Base-by-base conservation (phyloP, 2,113 vertebrate genomes). In the Gobius niger region DNA sequence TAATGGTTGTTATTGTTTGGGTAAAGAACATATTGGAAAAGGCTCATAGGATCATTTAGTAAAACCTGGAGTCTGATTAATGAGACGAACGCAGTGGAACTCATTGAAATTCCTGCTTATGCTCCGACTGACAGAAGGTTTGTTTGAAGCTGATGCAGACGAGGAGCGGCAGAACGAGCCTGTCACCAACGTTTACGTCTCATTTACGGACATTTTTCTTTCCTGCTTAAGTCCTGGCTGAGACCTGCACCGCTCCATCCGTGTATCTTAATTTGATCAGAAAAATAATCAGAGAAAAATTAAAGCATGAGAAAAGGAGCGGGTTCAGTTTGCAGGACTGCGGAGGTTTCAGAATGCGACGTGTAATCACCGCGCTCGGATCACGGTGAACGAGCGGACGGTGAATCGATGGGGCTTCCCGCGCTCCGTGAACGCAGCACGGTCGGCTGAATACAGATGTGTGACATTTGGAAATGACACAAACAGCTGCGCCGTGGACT, bases 401-500 rank as follows among this genome's bases (percentile, higher is more conserved):
- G 14, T 13, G 15, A 13, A 15, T 50, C 14, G 49, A 50, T 50
- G 49, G n/a, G 24, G 10, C 18, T 54, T 54, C 18, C 19, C 16
- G 9, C 52, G 52, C 52, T 53, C 24, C 24, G 3, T 34, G 5
- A 2, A 34, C 24, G 3, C 52, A 18, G 18, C 12, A 16, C 10
- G 18, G 52, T 54, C 52, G 18, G 24, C 52, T 54, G 52, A 54
- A 54, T 54, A 54, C 52, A 24, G 52, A 54, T 54, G 52, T 54
- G 52, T 54, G 52, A 54, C 52, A 54, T 54, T 54, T 54, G 18
- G 18, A 54, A 54, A 16, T 54, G 52, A 24, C 52, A 54, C 52
- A 54, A 24, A 54, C 52, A 54, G 52, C 19, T 24, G 18, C 52
- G 13, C 2, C 11, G 10, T 24, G 52, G 52, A 24, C 18, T 54